phyloP scores from a whole-genome alignment of 1,140 invertebrate species.

The Drosophila malerkotliana region DNA sequence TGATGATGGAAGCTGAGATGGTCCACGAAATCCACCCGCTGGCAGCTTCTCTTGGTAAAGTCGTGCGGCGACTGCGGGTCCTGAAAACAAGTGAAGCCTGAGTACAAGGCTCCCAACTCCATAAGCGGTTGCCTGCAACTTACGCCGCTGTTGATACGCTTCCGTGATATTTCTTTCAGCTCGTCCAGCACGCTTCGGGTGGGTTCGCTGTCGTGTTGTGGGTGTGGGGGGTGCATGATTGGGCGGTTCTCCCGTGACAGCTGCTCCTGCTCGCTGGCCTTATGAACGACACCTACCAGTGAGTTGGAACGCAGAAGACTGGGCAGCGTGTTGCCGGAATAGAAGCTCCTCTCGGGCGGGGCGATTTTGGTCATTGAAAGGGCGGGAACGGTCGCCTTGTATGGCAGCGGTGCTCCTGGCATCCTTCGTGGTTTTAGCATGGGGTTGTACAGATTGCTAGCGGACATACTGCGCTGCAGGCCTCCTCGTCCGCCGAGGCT shows the following conservation, averaged over 20 bases:
- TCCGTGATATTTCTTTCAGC: constrained; percentile 85
- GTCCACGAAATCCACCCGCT: constrained; percentile 60
- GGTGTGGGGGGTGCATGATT: constrained; percentile 73
- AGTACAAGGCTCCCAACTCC: constrained; percentile 8
- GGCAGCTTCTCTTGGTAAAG: constrained; percentile 70
- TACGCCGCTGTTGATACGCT: constrained; percentile 84
- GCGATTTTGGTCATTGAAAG: constrained; percentile 82
- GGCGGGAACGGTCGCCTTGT: constrained; percentile 63
- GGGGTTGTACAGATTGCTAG: constrained; percentile 75
- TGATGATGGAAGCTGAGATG: constrained; percentile 11
- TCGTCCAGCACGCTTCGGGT: constrained; percentile 85
- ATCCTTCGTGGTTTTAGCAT: constrained; percentile 69
- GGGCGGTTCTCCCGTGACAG: constrained; percentile 76
- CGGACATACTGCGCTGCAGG: constrained; percentile 72
- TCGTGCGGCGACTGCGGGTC: constrained; percentile 56
- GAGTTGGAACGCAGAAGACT: constrained; percentile 77
- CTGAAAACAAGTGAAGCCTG: constrained; percentile 51
- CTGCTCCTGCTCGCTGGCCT: constrained; percentile 65
- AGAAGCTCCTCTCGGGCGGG: constrained; percentile 75
- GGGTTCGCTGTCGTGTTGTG: constrained; percentile 75
- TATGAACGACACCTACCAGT: constrained; percentile 56
- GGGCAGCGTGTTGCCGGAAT: constrained; percentile 70
- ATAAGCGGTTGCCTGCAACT: constrained; percentile 31
- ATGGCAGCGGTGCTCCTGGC: constrained; percentile 61
- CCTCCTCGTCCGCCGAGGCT: constrained; percentile 23